Conservation (phyloP, 2,888 invertebrate species). For the Acrocyrtus sp. region DNA sequence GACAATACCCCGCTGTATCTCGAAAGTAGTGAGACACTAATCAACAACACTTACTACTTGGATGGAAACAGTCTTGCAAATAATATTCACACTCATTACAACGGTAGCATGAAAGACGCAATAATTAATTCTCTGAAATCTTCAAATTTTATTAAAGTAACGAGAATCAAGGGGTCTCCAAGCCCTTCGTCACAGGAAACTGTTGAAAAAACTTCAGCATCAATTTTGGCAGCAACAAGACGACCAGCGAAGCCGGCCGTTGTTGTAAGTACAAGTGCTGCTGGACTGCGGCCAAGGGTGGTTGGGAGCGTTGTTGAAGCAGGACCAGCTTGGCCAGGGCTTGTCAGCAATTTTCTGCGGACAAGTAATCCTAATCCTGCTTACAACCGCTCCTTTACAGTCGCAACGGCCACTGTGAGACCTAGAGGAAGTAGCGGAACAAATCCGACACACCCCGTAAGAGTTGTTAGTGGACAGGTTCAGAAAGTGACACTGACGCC, state of each 20-base stretch:
- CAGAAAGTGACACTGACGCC: too few relatives aligned
- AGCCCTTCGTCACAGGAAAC: slow-evolving; percentile 11
- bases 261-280: slow-evolving; percentile 24
- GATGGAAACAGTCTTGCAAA: slow-evolving; percentile 19
- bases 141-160: slow-evolving; percentile 52
- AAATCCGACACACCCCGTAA: slow-evolving; percentile 18
- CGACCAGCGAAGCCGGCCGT: slow-evolving; percentile 30
- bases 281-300: slow-evolving; percentile 25
- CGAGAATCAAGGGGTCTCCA: slow-evolving; percentile 37
- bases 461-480: slow-evolving; percentile 18
- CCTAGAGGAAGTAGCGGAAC: slow-evolving; percentile 29
- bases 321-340: slow-evolving; percentile 37
- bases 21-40: slow-evolving; percentile 39
- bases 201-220: slow-evolving; percentile 23
- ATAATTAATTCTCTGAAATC: slow-evolving; percentile 27
- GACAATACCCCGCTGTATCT: slow-evolving; percentile 17
- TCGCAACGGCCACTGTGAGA: slow-evolving; percentile 36
- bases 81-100: background rate
- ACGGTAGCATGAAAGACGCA: background rate
- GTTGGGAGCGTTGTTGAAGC: slow-evolving; percentile 40
- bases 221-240: slow-evolving; percentile 21
- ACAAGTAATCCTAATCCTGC: background rate
- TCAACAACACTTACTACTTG: slow-evolving; percentile 44
- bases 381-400: slow-evolving; percentile 33
- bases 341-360: slow-evolving; percentile 28